Conservation (phyloP, 2,888 invertebrate genomes). For the Eumerus sabulonum region DNA sequence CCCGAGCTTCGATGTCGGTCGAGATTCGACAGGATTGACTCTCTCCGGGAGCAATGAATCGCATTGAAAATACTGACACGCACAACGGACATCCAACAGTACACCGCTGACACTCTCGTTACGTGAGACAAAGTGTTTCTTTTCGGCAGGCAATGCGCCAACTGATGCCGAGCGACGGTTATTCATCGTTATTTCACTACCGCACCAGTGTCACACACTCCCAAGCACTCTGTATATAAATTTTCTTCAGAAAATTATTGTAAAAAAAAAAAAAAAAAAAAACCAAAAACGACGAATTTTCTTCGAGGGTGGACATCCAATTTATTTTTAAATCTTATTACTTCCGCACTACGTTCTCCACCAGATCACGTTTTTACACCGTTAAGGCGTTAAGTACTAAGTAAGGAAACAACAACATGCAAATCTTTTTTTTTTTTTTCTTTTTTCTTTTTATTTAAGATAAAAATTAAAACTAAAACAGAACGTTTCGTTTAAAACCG, state of each 20-base stretch:
- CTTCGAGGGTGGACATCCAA: conserved; percentile 74
- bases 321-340: conserved; percentile 70
- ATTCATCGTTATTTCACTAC: conserved; percentile 70
- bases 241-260: conserved; percentile 27
- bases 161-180: conserved; percentile 84
- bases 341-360: too few species aligned
- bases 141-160: conserved; percentile 83
- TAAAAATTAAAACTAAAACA: conserved; percentile 42
- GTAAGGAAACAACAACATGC: neutral
- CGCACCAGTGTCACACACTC: conserved; percentile 33
- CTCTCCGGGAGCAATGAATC: conserved; percentile 89
- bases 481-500: conserved; percentile 51
- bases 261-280: conserved; percentile 33
- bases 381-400: neutral
- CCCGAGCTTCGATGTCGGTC: conserved; percentile 82
- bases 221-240: conserved; percentile 25
- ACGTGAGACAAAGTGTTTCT: conserved; percentile 84
- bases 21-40: conserved; percentile 83
- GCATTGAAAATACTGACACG: conserved; percentile 90
- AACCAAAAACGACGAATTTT: conserved; percentile 19
- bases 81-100: conserved; percentile 90
- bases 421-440: neutral
- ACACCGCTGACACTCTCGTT: conserved; percentile 86
- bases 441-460: conserved; percentile 8
- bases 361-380: too few species aligned